Evolutionary conservation across 35 echinoderm and acorn worm genomes (phyloP).

Genomic region (Apostichopus japonicus): DNA sequence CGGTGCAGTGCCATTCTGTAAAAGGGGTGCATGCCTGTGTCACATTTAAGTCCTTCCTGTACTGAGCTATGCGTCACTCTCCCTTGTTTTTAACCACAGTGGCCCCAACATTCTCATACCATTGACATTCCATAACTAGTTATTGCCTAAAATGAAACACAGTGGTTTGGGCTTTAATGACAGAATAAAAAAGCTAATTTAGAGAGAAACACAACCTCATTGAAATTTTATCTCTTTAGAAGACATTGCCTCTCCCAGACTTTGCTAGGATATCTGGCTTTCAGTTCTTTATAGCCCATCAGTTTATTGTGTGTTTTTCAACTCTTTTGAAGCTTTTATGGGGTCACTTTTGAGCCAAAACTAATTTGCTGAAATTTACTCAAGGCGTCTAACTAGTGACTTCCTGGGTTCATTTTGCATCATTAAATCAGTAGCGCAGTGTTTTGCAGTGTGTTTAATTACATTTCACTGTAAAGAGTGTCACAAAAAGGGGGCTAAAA

Average conservation of each 20-base stretch:
- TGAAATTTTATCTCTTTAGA: conserved; percentile 31
- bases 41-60: too few species aligned
- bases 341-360: conserved; percentile 46
- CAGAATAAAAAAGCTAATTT: conserved; percentile 7
- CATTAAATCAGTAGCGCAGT: conserved; percentile 27
- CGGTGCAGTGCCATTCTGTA: too few species aligned
- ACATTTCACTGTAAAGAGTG: conserved; percentile 7
- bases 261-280: background rate
- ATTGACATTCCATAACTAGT: conserved; percentile 7
- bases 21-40: too few species aligned
- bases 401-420: conserved; percentile 5
- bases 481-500: background rate
- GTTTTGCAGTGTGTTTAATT: conserved; percentile 2
- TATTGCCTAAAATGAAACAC: conserved; percentile 3
- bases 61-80: background rate
- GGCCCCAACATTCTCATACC: conserved; percentile 4
- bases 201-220: conserved; percentile 23
- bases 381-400: conserved; percentile 31
- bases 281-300: background rate
- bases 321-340: conserved; percentile 49
- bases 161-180: conserved; percentile 40
- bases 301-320: conserved; percentile 24
- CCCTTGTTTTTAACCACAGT: background rate
- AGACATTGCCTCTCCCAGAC: background rate
- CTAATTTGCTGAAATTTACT: conserved; percentile 40